Percentiles rank a stretch among this genome's conserved stretches.
These are phyloP conservation scores for Rattus norvegicus DNA, from an alignment of 2,113 vertebrate genomes.

Conservation along the genomic window GRCr8 NC_086034.1:17219001-17219500, in stretches of 20 bases:
- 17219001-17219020: not conserved
- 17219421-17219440: not conserved
- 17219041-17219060: not conserved
- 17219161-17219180: not conserved
- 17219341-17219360: not conserved
- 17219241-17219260: not conserved
- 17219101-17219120: not conserved
- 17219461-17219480: not conserved
- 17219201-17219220: not conserved
- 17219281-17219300: no score
- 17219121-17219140: not conserved
- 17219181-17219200: not conserved
- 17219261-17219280: not conserved
- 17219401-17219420: no score
- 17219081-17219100: not conserved
- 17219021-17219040: not conserved
- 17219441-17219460: not conserved
- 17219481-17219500: no score
- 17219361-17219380: not conserved
- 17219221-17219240: not conserved
- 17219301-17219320: not conserved
- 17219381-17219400: not conserved
- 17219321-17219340: not conserved
- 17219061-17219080: not conserved
- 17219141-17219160: not conserved